Conservation (phyloP, 2,113 vertebrate species). For the Gobio gobio region DNA sequence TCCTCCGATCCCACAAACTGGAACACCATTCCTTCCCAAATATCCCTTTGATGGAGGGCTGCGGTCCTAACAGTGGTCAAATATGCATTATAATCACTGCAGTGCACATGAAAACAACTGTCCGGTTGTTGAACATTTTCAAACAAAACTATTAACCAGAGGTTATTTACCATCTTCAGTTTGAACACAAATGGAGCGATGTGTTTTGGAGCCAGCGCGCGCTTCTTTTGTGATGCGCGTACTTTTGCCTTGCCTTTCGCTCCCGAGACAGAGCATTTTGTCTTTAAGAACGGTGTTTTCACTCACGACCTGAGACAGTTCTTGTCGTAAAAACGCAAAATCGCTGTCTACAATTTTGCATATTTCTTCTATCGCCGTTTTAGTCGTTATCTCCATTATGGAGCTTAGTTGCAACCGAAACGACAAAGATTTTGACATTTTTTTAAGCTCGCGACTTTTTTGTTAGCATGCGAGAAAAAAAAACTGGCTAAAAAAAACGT, state of each 20-base stretch:
- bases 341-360: slow-evolving; percentile 71
- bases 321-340: slow-evolving; percentile 59
- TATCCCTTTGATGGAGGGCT: slow-evolving; percentile 69
- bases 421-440: slow-evolving; percentile 55
- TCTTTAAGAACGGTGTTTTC: slow-evolving; percentile 65
- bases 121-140: not conserved
- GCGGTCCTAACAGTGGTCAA: slow-evolving; percentile 44
- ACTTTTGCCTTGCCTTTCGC: slow-evolving; percentile 53
- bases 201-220: slow-evolving; percentile 47
- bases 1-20: slow-evolving; percentile 71
- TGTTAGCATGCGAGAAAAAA: not conserved
- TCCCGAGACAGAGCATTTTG: slow-evolving; percentile 65
- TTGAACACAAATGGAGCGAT: slow-evolving; percentile 65
- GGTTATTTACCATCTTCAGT: slow-evolving; percentile 48
- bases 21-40: slow-evolving; percentile 77
- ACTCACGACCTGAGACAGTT: slow-evolving; percentile 62
- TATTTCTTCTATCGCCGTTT: slow-evolving; percentile 65
- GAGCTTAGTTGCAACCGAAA: slow-evolving; percentile 70
- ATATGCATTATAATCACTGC: not conserved
- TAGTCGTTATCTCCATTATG: slow-evolving; percentile 71
- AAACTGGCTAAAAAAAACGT: not conserved
- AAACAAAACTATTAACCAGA: not conserved
- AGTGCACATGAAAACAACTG: not conserved
- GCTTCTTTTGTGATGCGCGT: slow-evolving; percentile 44
- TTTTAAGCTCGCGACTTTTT: slow-evolving; percentile 15